Evolutionary conservation across 2,113 vertebrate genomes (phyloP).

Genomic region (Podocnemis expansa): DNA sequence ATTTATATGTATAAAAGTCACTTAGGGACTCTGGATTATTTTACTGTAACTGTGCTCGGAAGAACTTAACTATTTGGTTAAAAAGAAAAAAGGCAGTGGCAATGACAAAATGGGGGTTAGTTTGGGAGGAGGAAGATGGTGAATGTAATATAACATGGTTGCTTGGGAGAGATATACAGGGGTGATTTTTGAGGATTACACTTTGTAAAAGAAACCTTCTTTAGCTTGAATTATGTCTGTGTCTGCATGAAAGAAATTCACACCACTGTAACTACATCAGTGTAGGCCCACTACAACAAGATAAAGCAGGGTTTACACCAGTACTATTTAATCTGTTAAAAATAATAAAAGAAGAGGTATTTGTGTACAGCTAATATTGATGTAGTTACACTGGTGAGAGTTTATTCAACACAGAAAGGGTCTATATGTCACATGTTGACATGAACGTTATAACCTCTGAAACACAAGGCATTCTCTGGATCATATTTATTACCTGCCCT

Average conservation of each 20-base stretch:
- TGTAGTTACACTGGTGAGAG: neutral
- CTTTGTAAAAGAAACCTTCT: neutral
- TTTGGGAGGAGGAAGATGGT: neutral
- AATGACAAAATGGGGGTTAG: neutral
- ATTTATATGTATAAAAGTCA: conserved; percentile 14
- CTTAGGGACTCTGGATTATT: neutral
- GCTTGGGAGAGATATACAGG: neutral
- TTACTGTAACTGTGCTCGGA: fast-evolving
- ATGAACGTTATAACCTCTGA: neutral
- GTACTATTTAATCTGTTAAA: neutral
- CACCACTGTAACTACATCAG: neutral
- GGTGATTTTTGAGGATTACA: neutral
- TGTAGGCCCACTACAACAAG: neutral
- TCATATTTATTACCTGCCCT: neutral
- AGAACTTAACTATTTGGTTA: neutral
- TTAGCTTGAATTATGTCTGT: neutral
- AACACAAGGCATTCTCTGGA: neutral
- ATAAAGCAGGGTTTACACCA: neutral
- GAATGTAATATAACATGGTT: neutral
- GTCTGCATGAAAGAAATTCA: neutral
- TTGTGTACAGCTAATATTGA: neutral
- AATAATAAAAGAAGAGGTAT: neutral
- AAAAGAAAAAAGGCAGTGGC: conserved; percentile 1
- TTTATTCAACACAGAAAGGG: fast-evolving
- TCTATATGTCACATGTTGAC: neutral